Evolutionary conservation across 2,113 vertebrate species (phyloP), one percentile per base, ranked within the genome.

Genomic region (Haemorhous mexicanus): DNA sequence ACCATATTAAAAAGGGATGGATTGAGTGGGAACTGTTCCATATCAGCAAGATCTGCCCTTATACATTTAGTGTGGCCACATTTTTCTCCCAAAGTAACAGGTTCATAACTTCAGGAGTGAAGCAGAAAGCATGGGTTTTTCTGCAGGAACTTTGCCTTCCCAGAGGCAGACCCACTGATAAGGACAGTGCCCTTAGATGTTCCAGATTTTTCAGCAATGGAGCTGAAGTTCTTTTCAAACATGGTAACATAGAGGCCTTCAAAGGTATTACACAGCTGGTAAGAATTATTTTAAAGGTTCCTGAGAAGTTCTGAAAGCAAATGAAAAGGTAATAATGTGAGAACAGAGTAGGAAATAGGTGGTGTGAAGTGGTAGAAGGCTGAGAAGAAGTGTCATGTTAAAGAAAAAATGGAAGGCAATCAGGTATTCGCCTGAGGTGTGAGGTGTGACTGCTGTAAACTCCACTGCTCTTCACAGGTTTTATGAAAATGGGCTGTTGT

Each of bases 31-130:
- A 95, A 15, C 8, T 1, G 0, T 82, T 81, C 30, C 72, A 41
- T 53, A 26, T 41, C n/a, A 61, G 8, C 11, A 84, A 69, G 50
- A 70, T 41, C 21, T 37, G 21, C 30, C 15, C 24, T 84, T 69
- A 28, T 0, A 1, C 16, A 74, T 41, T 59, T 9, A 47, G 16
- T 7, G 4, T n/a, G 15, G 11, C 9, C 12, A 28, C 9, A 26
- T 7, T 75, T 66, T 66, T 63, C 72, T 77, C 55, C 28, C 67
- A 44, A 70, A 39, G 77, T 70, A 84, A 13, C 30, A 74, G 9
- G 39, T 69, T 77, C 23, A 46, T 59, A 69, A 59, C 23, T 81
- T 93, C 47, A 89, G 62, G 22, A 74, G 26, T 26, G 64, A 93
- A 87, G n/a, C n/a, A 90, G 47, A 39, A 84, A 89, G 30, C 26